Evolutionary conservation across 2,888 invertebrate species (phyloP).

Genomic region (Papilio protenor): DNA sequence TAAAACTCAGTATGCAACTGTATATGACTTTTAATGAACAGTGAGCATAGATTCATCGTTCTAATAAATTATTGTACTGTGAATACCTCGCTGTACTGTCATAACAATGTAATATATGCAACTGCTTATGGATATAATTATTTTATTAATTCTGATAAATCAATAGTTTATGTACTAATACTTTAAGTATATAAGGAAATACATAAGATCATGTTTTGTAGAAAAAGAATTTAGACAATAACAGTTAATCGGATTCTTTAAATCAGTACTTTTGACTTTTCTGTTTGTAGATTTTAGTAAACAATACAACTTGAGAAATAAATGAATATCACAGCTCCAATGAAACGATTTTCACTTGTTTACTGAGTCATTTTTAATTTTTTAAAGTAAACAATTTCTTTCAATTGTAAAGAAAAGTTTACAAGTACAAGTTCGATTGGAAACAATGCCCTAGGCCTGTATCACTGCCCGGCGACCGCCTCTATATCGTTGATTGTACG

Average conservation of each 20-base stretch:
- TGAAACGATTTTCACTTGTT: background rate
- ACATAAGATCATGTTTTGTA: background rate
- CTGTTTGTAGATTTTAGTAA: too few species aligned
- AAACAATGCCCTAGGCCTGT: constrained; percentile 73
- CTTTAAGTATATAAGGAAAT: background rate
- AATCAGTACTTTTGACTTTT: too few species aligned
- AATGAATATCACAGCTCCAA: background rate
- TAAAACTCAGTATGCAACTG: constrained; percentile 68
- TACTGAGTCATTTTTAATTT: background rate
- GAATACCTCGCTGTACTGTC: constrained; percentile 29
- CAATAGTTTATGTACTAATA: background rate
- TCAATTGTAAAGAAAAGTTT: constrained; percentile 42
- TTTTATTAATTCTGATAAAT: background rate
- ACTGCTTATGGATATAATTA: background rate
- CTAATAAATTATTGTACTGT: constrained; percentile 45
- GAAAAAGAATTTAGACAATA: too few species aligned
- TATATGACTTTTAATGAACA: constrained; percentile 61
- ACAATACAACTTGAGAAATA: too few species aligned
- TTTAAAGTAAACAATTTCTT: background rate
- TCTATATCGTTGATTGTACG: constrained; percentile 78
- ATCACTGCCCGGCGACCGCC: constrained; percentile 53
- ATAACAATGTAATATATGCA: constrained; percentile 43
- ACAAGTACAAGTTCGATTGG: constrained; percentile 62
- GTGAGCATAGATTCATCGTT: constrained; percentile 52
- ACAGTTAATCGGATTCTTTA: background rate